Conservation (phyloP, 2,113 vertebrate species). For the Aldabrachelys gigantea region DNA sequence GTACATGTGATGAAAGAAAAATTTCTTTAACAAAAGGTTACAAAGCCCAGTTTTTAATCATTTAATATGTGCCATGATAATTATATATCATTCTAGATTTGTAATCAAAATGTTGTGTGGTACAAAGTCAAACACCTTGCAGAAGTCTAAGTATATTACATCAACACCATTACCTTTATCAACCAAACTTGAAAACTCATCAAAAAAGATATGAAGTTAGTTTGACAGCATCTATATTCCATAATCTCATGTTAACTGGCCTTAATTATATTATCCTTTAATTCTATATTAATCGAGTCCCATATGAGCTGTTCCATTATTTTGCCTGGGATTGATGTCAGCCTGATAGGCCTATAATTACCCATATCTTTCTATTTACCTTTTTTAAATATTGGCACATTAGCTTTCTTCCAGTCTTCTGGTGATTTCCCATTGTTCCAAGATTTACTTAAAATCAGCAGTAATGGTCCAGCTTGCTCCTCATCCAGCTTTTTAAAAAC, state of each 20-base stretch:
- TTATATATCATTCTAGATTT: not conserved
- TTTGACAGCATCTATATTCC: not conserved
- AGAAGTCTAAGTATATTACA: not conserved
- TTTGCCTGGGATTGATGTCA: not conserved
- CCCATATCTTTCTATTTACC: not conserved
- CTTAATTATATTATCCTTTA: no score
- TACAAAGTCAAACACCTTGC: not conserved
- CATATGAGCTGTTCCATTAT: not conserved
- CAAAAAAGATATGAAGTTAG: not conserved
- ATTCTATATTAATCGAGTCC: not conserved
- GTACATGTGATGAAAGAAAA: constrained; percentile 35
- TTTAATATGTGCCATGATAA: not conserved
- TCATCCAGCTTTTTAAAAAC: not conserved
- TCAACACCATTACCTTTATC: not conserved
- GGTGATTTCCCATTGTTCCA: not conserved
- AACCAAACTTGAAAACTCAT: not conserved
- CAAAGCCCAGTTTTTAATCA: not conserved
- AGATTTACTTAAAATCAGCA: not conserved
- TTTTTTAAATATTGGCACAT: not conserved
- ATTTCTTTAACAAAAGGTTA: constrained; percentile 62
- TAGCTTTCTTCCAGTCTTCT: not conserved
- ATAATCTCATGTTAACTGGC: not conserved
- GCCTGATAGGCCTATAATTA: not conserved
- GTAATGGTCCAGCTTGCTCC: not conserved
- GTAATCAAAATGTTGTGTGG: not conserved